Conservation (phyloP, 1,140 invertebrate genomes). For the Oppia nitens region DNA sequence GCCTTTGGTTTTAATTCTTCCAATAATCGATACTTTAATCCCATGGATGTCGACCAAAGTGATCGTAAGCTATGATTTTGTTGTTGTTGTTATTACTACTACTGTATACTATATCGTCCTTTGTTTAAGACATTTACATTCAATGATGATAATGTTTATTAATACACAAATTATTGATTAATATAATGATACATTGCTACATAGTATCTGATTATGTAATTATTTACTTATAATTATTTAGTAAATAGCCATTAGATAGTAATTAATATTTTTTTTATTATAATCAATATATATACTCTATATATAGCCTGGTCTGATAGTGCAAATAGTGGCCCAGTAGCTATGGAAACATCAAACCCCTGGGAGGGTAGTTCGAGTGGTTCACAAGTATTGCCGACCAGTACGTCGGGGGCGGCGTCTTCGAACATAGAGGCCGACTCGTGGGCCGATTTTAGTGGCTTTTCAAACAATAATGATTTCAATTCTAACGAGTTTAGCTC, state of each 20-base stretch:
- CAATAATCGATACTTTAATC: background rate
- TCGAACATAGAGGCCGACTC: background rate
- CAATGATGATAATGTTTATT: background rate
- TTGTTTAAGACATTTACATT: too few relatives aligned
- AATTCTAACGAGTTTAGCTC: background rate
- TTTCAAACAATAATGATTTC: too few relatives aligned
- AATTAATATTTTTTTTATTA: too few relatives aligned
- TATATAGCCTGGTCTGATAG: background rate
- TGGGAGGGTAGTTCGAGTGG: background rate
- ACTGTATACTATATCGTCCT: background rate
- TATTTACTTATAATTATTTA: too few relatives aligned
- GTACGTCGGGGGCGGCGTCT: background rate
- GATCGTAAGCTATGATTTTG: background rate
- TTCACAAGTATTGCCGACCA: background rate
- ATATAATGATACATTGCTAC: background rate
- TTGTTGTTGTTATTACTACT: background rate
- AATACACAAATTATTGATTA: background rate
- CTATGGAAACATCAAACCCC: background rate
- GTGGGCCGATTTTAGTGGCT: background rate
- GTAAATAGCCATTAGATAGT: too few relatives aligned
- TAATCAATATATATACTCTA: too few relatives aligned
- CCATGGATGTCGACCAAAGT: background rate
- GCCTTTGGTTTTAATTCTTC: background rate
- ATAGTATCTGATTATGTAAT: background rate
- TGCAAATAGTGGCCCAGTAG: background rate